phyloP scores from a whole-genome alignment of 2,113 vertebrate genomes.

The Riparia riparia region DNA sequence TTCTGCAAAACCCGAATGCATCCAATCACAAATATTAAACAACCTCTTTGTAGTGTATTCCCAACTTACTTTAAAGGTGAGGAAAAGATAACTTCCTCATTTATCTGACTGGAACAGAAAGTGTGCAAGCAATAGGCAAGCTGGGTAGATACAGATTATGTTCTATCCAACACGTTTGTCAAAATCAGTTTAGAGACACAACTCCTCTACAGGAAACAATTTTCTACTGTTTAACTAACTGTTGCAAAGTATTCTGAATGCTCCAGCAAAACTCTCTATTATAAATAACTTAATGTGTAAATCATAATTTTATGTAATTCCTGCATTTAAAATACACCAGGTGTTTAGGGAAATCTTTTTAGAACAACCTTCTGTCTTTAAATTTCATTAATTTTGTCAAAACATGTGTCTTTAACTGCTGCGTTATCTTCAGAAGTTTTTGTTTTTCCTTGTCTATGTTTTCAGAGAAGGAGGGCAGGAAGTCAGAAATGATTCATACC shows the following conservation, averaged over 20 bases:
- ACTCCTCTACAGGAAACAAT: background rate
- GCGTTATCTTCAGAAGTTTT: background rate
- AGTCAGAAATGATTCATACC: slow-evolving; percentile 70
- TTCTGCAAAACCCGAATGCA: background rate
- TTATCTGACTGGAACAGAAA: background rate
- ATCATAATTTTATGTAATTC: background rate
- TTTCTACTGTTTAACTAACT: background rate
- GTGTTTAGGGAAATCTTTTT: background rate
- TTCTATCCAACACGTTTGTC: background rate
- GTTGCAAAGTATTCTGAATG: background rate
- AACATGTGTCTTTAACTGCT: background rate
- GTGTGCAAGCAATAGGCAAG: background rate
- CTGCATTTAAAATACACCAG: background rate
- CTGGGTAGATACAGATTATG: background rate
- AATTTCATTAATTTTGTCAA: background rate
- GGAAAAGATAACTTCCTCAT: background rate
- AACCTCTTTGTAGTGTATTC: background rate
- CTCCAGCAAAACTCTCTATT: background rate
- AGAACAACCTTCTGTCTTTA: background rate
- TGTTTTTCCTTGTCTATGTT: slow-evolving; percentile 20
- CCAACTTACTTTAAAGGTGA: background rate
- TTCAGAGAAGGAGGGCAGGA: slow-evolving; percentile 60
- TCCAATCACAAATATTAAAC: background rate
- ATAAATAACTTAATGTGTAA: background rate
- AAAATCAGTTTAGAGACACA: background rate